Conservation (phyloP, 1,140 invertebrate genomes). For the Sycophaga agraensis region DNA sequence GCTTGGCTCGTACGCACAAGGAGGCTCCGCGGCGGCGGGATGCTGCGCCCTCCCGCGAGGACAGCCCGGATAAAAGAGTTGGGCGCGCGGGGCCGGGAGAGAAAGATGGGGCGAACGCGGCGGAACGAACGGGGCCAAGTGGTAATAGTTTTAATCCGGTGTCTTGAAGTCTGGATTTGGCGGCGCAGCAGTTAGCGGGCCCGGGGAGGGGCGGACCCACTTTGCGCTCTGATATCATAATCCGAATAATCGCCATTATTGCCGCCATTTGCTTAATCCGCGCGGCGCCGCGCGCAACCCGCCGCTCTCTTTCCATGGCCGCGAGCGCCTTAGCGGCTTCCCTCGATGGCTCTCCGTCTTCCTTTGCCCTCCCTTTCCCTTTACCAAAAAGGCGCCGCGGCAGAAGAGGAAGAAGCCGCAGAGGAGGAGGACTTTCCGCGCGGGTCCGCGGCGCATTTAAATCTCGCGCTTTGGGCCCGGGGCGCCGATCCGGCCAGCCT, state of each 20-base stretch:
- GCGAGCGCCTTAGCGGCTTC: background rate
- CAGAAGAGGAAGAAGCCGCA: too few species aligned
- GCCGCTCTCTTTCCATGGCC: background rate
- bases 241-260: constrained; percentile 61
- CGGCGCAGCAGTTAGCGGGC: constrained; percentile 53
- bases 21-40: too few species aligned
- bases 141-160: constrained; percentile 60
- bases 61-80: too few species aligned
- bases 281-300: background rate
- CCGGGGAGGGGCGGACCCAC: constrained; percentile 47
- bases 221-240: constrained; percentile 60
- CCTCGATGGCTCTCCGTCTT: background rate
- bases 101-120: background rate
- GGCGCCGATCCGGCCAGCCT: background rate
- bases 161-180: constrained; percentile 59
- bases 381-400: background rate
- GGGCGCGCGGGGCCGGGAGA: background rate
- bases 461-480: background rate
- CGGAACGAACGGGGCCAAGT: constrained; percentile 33
- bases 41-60: too few species aligned
- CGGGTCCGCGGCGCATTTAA: background rate
- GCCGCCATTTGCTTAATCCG: constrained; percentile 58
- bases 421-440: too few species aligned
- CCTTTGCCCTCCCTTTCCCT: background rate
- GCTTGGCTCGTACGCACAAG: background rate